Base-by-base conservation (phyloP, 2,113 vertebrate species). In the Anoura caudifer region DNA sequence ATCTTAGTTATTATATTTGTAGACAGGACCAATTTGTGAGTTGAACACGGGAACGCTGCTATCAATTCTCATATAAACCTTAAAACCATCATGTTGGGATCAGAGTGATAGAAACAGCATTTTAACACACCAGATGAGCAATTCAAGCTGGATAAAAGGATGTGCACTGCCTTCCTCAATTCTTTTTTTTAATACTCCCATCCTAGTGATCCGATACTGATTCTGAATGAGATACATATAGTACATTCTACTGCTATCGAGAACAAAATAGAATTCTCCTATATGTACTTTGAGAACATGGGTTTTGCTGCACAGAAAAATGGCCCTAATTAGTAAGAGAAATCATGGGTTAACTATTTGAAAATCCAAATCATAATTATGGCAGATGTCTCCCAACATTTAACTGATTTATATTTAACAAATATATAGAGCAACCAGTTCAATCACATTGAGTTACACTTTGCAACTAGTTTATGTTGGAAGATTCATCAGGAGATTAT, bases 281-380 rank as follows among this genome's bases (percentile, higher is more conserved):
- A 28, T n/a, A 43, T 10, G 3, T 82, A 52, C 38, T 73, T 82
- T 41, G 69, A 95, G 92, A 90, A 84, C 20, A 38, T 4, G 20
- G 41, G 41, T 94, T 79, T 80, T 75, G 15, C 28, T 56, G 81
- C 61, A 69, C 2, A 92, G n/a, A 87, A 26, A 90, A 82, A 11
- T 38, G 47, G 14, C 14, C 26, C 28, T 82, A 80, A 85, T 72
- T 82, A 92, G 52, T 59, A 93, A 95, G 41, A 89, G n/a, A 67
- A 86, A 90, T 31, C 92, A 90, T n/a, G 82, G 36, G 11, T 56
- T 17, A 96, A 41, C 45, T 93, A 69, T 92, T 83, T 95, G n/a
- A 94, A 95, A 96, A 89, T 89, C 41, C 45, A 59, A 90, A 33
- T 93, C 52, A 88, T 65, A 91, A 89, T 73, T 59, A 61, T 67